These are phyloP conservation scores for Caenorhabditis inopinata DNA, from an alignment of 1,140 invertebrate species.

Conservation along the genomic window DNA sequence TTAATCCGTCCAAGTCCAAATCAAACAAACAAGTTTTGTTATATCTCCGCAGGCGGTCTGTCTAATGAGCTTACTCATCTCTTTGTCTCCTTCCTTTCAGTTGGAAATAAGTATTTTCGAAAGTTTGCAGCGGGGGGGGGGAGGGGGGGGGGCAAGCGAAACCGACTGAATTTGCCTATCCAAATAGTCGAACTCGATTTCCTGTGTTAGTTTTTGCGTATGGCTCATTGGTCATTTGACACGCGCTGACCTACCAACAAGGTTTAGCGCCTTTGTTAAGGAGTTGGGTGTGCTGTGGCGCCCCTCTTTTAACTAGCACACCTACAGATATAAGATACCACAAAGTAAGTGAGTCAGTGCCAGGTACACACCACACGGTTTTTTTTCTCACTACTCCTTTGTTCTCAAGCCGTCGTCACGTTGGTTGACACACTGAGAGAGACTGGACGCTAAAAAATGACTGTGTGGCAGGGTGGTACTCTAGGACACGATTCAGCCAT, in stretches of 20 bases:
- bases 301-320: background rate
- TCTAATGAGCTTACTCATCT: constrained; percentile 11
- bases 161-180: background rate
- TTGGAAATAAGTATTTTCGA: no score
- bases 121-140: no score
- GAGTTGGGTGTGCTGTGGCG: background rate
- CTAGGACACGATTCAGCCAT: background rate
- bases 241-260: background rate
- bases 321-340: constrained; percentile 21
- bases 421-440: constrained; percentile 9
- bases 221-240: constrained; percentile 27
- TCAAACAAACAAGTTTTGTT: background rate
- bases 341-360: constrained; percentile 17
- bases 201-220: constrained; percentile 13
- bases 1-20: background rate
- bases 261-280: constrained; percentile 17
- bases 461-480: background rate
- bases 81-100: background rate
- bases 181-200: background rate
- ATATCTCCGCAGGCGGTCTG: background rate
- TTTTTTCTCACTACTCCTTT: background rate
- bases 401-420: constrained; percentile 12
- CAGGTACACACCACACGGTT: background rate
- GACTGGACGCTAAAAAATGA: constrained; percentile 9
- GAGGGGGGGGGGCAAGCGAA: no score